These are phyloP conservation scores for Cryptocephalus primarius DNA, from an alignment of 2,888 invertebrate genomes.

Conservation along the genomic window DNA sequence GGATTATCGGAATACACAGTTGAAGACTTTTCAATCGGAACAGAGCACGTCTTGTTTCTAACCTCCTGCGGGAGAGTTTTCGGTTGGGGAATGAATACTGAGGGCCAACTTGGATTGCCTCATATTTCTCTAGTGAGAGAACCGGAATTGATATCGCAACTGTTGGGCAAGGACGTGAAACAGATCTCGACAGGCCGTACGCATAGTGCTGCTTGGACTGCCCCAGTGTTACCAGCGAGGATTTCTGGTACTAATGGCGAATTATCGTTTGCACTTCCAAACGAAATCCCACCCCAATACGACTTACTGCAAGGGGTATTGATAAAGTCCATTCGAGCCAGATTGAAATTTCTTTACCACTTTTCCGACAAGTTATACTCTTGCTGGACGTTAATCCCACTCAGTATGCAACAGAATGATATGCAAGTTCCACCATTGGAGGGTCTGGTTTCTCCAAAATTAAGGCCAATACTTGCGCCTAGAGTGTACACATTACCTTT, in stretches of 20 bases:
- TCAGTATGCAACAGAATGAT: conserved; percentile 36
- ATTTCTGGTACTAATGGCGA: conserved; percentile 34
- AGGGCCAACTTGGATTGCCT: conserved; percentile 50
- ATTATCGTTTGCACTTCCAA: conserved; percentile 25
- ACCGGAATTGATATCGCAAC: conserved; percentile 42
- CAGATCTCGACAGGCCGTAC: conserved; percentile 53
- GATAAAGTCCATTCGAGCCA: conserved; percentile 41
- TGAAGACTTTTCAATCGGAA: conserved; percentile 49
- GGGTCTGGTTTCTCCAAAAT: conserved; percentile 36
- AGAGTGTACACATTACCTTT: conserved; percentile 52
- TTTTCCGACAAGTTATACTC: conserved; percentile 52
- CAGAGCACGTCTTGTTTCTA: conserved; percentile 49
- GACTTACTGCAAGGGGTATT: conserved; percentile 41
- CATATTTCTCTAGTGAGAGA: conserved; percentile 45
- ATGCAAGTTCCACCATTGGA: conserved; percentile 35
- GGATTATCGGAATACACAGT: conserved; percentile 40
- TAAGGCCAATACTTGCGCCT: conserved; percentile 45
- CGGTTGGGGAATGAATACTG: conserved; percentile 53
- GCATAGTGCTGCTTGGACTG: conserved; percentile 54
- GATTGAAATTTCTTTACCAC: conserved; percentile 46
- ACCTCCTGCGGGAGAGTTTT: conserved; percentile 46
- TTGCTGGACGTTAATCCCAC: conserved; percentile 45
- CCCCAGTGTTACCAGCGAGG: conserved; percentile 40
- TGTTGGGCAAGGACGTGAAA: conserved; percentile 43
- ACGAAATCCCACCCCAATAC: conserved; percentile 46